Evolutionary conservation across 2,113 vertebrate species (phyloP).

Genomic region (Urocitellus parryii): DNA sequence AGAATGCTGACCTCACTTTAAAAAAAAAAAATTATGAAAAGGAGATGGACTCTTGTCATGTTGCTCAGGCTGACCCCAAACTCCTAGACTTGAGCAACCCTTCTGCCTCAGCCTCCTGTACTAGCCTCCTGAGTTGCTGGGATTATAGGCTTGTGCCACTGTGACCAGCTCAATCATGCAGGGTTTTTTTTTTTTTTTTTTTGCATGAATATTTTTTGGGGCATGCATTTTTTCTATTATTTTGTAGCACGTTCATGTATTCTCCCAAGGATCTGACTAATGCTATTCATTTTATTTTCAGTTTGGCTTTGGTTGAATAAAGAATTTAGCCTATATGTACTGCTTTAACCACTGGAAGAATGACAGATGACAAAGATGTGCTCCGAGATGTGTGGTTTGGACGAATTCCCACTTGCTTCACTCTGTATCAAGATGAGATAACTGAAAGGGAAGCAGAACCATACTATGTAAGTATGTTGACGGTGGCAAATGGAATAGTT

Average conservation of each 20-base stretch:
- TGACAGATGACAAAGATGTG: slow-evolving; percentile 99
- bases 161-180: not conserved
- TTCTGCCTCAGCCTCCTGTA: not conserved
- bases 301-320: slow-evolving; percentile 80
- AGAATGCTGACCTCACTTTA: not conserved
- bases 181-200: not conserved
- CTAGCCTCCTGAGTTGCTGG: not conserved
- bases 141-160: not conserved
- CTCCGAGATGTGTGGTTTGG: slow-evolving; percentile 99
- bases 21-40: not conserved
- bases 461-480: slow-evolving; percentile 93
- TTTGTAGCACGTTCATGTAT: slow-evolving; percentile 12
- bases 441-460: slow-evolving; percentile 98
- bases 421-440: slow-evolving; percentile 95
- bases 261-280: slow-evolving; percentile 46
- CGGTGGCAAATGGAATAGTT: not conserved
- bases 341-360: slow-evolving; percentile 89
- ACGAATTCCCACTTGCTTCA: slow-evolving; percentile 97
- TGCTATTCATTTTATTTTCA: slow-evolving; percentile 71
- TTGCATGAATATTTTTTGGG: not conserved
- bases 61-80: not conserved
- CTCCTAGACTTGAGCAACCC: not conserved
- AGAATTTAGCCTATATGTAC: slow-evolving; percentile 91
- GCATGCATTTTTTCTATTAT: slow-evolving; percentile 61
- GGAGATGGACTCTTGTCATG: not conserved